Conservation (phyloP, 2,888 invertebrate species). For the Lasioglossum malachurum region DNA sequence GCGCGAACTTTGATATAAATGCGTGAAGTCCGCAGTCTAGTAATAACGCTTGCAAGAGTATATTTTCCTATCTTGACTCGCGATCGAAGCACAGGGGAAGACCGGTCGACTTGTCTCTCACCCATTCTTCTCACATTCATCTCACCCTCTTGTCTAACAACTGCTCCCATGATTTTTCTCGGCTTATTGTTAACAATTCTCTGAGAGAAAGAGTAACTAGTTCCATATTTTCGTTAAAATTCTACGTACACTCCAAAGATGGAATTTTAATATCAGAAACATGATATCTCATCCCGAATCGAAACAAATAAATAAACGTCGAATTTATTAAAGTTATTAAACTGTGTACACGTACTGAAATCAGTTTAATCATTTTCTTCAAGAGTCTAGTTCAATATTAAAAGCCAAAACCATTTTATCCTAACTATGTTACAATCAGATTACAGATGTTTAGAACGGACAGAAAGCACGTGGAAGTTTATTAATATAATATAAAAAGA, state of each 20-base stretch:
- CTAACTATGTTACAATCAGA: not conserved
- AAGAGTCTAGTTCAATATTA: not conserved
- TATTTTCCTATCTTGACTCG: conserved; percentile 29
- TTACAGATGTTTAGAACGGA: not conserved
- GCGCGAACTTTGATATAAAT: not conserved
- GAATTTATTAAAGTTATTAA: not conserved
- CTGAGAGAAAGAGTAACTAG: not conserved
- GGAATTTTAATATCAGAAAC: not conserved
- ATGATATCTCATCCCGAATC: not conserved
- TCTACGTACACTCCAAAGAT: not conserved
- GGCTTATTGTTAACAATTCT: not conserved
- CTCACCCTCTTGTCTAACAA: not conserved
- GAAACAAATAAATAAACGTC: not conserved
- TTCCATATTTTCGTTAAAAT: not conserved
- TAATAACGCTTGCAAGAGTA: conserved; percentile 14
- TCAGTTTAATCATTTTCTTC: not conserved
- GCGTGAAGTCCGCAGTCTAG: not conserved
- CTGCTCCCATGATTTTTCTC: not conserved
- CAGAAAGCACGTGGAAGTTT: not conserved
- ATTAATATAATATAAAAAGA: not conserved
- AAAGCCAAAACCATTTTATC: not conserved
- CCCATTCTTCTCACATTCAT: too few relatives aligned
- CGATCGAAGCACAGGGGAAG: conserved; percentile 1
- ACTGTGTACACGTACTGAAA: not conserved
- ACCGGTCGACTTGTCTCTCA: conserved; percentile 5